Evolutionary conservation across 1,140 invertebrate species (phyloP), one percentile per base, ranked within the genome.

Genomic region (Neuroterus valhalla): DNA sequence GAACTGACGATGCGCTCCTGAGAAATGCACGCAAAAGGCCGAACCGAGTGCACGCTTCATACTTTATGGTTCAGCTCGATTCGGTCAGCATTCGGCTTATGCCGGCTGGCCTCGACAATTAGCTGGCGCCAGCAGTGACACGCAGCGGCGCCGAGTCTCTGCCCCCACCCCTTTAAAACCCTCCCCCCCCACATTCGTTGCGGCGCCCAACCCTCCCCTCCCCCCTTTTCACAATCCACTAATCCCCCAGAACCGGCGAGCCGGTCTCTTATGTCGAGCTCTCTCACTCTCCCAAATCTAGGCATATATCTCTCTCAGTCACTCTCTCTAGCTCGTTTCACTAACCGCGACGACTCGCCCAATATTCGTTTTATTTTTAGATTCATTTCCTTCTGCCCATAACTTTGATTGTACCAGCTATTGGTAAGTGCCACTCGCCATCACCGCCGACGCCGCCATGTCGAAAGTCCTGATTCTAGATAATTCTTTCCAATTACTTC

Each of bases 81-180:
- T 83, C 79, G 84, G 81, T 84, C 78, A 82, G 82, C 78, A 80
- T 79, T 85, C 85, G 85, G 84, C 82, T 85, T 82, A 86, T 82
- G 84, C 84, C 83, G 86, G 85, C 84, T 87, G 85, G 86, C 85
- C 85, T 87, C 86, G 86, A 86, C 85, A 87, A 87, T 86, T 87
- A 87, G 86, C 85, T 87, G 86, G 86, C 85, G 86, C 86, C 86
- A 87, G 86, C 85, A 87, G 84, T 87, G 86, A 87, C 85, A 87
- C 84, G 86, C 80, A 86, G 85, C 84, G 85, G 84, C 85, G 84
- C 82, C 83, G 85, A 76, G 72, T 55, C 66, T 75, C 70, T 70
- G 62, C 44, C 78, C 78, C 67, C 70, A 71, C 66, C 12, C 71
- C 80, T 72, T 69, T 19, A 46, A 12, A 50, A 42, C 68, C 17